Evolutionary conservation across 2,888 invertebrate genomes (phyloP).

Genomic region (Drosophila hamatofila): DNA sequence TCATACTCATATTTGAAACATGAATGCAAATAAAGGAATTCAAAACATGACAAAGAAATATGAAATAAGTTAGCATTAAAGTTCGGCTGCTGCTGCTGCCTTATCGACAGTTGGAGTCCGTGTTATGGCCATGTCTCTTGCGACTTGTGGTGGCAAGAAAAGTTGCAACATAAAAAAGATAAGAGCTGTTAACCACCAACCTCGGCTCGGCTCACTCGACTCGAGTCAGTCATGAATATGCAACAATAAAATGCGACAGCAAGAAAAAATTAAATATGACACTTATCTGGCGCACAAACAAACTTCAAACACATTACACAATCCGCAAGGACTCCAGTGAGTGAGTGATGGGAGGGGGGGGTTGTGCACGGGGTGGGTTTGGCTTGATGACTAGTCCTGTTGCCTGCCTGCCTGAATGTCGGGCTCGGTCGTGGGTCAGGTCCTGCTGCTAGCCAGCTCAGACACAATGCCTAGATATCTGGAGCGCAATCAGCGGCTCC

Average conservation of each 20-base stretch:
- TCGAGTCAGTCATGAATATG: constrained; percentile 70
- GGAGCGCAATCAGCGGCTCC: constrained; percentile 63
- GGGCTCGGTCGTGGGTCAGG: constrained; percentile 9
- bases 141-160: constrained; percentile 41
- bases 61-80: neutral
- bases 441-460: constrained; percentile 29
- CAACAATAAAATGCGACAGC: constrained; percentile 65
- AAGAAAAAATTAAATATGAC: constrained; percentile 73
- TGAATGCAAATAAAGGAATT: neutral
- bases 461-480: constrained; percentile 75
- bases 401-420: neutral
- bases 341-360: neutral
- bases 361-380: neutral
- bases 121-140: constrained; percentile 37
- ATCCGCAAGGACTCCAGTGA: constrained; percentile 1
- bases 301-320: constrained; percentile 67
- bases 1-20: neutral
- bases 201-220: neutral
- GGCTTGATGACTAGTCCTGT: constrained; percentile 20
- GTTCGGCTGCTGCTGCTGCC: neutral
- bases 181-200: constrained; percentile 42
- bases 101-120: constrained; percentile 17
- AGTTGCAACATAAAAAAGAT: constrained; percentile 75
- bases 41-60: neutral
- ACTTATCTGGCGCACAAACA: constrained; percentile 66